Conservation (phyloP, 2,888 invertebrate genomes). For the Ditylenchus weischeri region DNA sequence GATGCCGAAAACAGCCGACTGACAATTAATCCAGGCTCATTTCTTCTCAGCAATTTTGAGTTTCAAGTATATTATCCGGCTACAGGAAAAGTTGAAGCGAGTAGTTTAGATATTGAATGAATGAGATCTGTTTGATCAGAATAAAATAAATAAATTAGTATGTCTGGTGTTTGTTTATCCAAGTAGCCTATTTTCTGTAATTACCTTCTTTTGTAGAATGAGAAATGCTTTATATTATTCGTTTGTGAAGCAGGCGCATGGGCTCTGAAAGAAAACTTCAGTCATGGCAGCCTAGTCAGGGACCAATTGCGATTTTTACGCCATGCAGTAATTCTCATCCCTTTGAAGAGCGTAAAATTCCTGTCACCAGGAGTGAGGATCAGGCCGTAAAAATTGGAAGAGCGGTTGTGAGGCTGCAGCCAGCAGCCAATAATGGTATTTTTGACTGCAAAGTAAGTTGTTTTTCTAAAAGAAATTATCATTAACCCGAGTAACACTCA, state of each 20-base stretch:
- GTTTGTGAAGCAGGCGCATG: background rate
- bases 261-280: background rate
- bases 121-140: too few species aligned
- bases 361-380: slow-evolving; percentile 41
- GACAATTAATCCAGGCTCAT: slow-evolving; percentile 70
- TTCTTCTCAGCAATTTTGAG: slow-evolving; percentile 76
- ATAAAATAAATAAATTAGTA: background rate
- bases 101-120: slow-evolving; percentile 5
- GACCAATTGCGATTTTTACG: slow-evolving; percentile 35
- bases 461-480: background rate
- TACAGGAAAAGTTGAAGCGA: slow-evolving; percentile 72
- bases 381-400: slow-evolving; percentile 76
- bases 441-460: slow-evolving; percentile 86
- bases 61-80: slow-evolving; percentile 87
- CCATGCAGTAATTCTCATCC: slow-evolving; percentile 56
- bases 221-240: background rate
- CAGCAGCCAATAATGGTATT: slow-evolving; percentile 86
- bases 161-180: background rate
- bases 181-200: background rate
- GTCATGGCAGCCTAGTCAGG: background rate
- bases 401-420: slow-evolving; percentile 85
- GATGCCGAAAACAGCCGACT: slow-evolving; percentile 13
- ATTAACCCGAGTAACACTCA: background rate
- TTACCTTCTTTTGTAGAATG: background rate
- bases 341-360: slow-evolving; percentile 54